Base-by-base conservation (phyloP, 2,888 invertebrate species). In the Phengaris alcon region DNA sequence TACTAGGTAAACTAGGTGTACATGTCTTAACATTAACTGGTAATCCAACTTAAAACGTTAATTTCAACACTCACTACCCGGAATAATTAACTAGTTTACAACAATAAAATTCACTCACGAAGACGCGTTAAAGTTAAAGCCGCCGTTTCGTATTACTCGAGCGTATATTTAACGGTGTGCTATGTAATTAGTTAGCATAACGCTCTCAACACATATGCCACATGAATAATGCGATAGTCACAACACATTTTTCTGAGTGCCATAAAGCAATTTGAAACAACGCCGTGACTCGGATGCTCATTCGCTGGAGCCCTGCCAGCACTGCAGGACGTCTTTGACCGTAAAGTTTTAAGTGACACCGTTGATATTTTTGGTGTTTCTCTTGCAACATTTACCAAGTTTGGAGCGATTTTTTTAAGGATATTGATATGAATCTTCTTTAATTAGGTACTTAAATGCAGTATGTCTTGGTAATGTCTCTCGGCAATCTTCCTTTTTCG, bases 261-360 rank as follows among this genome's bases (percentile, higher is more conserved):
- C 77, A 76, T 77, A 79, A 78, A 77, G 76, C 76, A 76, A 78
- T 76, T 77, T 79, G 68, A 75, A 76, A 77, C 76, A 77, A 75
- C 75, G 68, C 74, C 75, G 77, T 79, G 77, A 79, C 77, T 55
- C 75, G 79, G 73, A 74, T 76, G 75, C 74, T 76, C 75, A 77
- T 74, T 73, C 15, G 75, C 77, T 75, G 79, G 79, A 79, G 77
- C 73, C 22, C 46, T 78, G 79, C 77, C 78, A 78, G 75, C 51
- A 73, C 76, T 46, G 70, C 77, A 69, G 76, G 77, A 74, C 73
- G 75, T 68, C 76, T 78, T 76, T 75, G 72, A 76, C 44, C 85
- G 82, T 84, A 83, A 85, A 86, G 73, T 78, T 78, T 75, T 76
- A 74, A 68, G 73, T 73, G 74, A 68, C 70, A 70, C 52, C 59